phyloP scores from a whole-genome alignment of 2,888 invertebrate species.

The Plagodis dolabraria region DNA sequence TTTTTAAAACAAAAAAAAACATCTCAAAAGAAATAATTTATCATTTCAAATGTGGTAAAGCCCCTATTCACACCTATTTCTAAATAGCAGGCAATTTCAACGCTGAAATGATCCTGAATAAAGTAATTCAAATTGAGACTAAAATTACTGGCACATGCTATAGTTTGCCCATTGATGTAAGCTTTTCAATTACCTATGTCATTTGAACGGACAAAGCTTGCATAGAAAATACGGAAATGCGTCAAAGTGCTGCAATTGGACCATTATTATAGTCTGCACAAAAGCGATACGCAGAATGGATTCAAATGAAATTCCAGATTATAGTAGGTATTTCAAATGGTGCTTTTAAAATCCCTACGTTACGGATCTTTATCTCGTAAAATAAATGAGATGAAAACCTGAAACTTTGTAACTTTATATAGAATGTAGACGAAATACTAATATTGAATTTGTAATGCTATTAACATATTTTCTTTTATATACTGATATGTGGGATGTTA shows the following conservation, averaged over 20 bases:
- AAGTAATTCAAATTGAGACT: conserved; percentile 37
- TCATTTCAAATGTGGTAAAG: too few species aligned
- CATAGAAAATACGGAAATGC: conserved; percentile 18
- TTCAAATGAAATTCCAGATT: background rate
- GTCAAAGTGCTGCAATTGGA: conserved; percentile 4
- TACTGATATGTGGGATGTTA: too few species aligned
- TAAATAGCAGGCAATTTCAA: conserved; percentile 44
- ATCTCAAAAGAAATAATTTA: too few species aligned
- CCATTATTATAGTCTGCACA: conserved; percentile 1
- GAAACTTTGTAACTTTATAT: too few species aligned
- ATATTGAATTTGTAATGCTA: too few species aligned
- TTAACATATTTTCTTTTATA: too few species aligned
- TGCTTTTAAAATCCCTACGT: too few species aligned
- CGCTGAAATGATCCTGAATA: conserved; percentile 47
- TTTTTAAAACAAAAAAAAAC: too few species aligned
- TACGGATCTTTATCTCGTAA: too few species aligned
- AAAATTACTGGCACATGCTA: conserved; percentile 37
- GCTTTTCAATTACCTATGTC: conserved; percentile 23
- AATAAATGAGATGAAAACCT: too few species aligned
- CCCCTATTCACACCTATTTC: conserved; percentile 9
- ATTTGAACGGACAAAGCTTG: conserved; percentile 20
- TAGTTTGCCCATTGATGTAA: conserved; percentile 11
- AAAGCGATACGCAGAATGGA: conserved; percentile 3
- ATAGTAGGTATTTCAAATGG: background rate
- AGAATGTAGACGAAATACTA: too few species aligned